Base-by-base conservation (phyloP, 64 coral and sea anemone species). In the Pachyseris speciosa region DNA sequence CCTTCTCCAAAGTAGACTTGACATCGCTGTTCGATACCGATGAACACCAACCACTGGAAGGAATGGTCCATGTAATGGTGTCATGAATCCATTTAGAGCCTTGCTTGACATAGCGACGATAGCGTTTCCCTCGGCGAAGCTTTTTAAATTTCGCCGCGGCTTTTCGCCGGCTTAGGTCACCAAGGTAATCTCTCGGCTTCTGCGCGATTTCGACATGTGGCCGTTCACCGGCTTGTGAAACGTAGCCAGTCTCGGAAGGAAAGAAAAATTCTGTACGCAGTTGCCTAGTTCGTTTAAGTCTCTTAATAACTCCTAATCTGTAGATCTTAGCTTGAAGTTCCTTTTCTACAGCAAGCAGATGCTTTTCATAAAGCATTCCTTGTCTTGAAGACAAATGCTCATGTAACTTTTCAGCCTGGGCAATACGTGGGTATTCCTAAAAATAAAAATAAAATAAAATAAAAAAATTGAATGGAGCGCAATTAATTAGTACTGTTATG, bases 1-100 rank as follows among this genome's bases (percentile, higher is more conserved):
- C 89, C 30, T 15, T 1, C 0, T 22, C 30, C 6, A 92, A 12
- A 33, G 57, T 75, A 0, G 15, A 19, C 7, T 84, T 83, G 4
- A 91, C 64, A 7, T 37, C 38, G 83, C 20, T 29, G 26, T 38
- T 28, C 5, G 60, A 36, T 42, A 90, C 29, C 12, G 45, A 48
- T 0, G 36, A 2, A 51, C 53, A 65, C 52, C 55, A 78, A 1
- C 29, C 25, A 3, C 31, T 40, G 1, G 61, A 48, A 13, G 66
- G 45, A 4, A 83, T 53, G 15, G 20, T 38, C 88, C 88, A 90
- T n/a, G 47, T 79, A 20, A 90, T 37, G 19, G n/a, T 32, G 4
- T 24, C 9, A 10, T 19, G 55, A 26, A 1, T 13, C 75, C 88
- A 90, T 22, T 37, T 57, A 16, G 58, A 53, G 8, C 76, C 64